Base-by-base conservation (phyloP, 2,888 invertebrate genomes). In the Macrosiphum euphorbiae region DNA sequence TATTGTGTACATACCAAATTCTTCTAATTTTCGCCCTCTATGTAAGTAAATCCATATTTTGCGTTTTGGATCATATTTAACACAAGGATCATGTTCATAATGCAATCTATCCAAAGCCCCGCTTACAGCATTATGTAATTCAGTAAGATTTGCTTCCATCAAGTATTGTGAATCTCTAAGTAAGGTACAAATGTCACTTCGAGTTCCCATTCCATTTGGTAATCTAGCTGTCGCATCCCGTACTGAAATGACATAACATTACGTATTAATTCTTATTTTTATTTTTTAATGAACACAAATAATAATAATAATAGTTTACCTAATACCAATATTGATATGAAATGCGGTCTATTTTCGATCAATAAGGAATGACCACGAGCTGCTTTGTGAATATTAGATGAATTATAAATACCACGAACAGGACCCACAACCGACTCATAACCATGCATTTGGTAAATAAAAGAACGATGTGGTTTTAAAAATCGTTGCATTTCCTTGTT, bases 31-130 rank as follows among this genome's bases (percentile, higher is more conserved):
- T 87, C 97, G 96, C 91, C 96, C 96, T 94, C 98, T 97, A 96
- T 99, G 99, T 94, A 99, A 96, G 96, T 99, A 99, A n/a, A 99
- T 98, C 99, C 99, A 99, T 58, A 98, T 97, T 95, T 99, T 99
- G 10, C 98, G 97, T 95, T 98, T 97, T 1, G 98, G 97, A 96
- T 99, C 99, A 95, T 99, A 99, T 95, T 98, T 98, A 1, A 99
- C 99, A 95, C 99, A 98, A 0, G 99, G 99, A 96, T 99, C 99
- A 94, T 97, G 97, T 95, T 99, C 98, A 24, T 98, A 98, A 95
- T 99, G 98, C 95, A 99, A 97, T 41, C 99, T 96, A 95, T 99
- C 99, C 89, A 99, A 96, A 0, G 99, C 98, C 0, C 98, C 98
- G 94, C 98, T 98, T 0, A 99, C 98, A 0, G 98, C 98, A 4